phyloP scores from a whole-genome alignment of 2,888 invertebrate species.

The Chrysina gloriosa region DNA sequence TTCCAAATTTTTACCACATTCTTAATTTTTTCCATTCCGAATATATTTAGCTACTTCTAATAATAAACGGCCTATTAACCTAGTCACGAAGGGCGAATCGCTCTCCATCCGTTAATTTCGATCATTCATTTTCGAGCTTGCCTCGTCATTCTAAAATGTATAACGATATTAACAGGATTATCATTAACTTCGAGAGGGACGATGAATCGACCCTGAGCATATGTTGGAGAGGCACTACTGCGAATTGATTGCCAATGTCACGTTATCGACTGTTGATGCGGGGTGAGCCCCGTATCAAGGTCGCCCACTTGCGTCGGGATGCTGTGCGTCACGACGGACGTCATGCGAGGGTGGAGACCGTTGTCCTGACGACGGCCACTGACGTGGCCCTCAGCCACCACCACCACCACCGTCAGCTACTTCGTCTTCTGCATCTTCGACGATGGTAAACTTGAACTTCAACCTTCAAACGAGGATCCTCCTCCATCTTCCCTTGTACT shows the following conservation, averaged over 20 bases:
- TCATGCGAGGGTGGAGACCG: slow-evolving; percentile 60
- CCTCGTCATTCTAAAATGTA: too few relatives aligned
- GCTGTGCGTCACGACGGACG: slow-evolving; percentile 59
- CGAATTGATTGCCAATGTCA: slow-evolving; percentile 56
- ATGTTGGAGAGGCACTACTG: slow-evolving; percentile 1
- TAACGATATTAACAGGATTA: too few relatives aligned
- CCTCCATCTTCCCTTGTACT: neutral
- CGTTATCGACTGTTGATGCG: slow-evolving; percentile 50
- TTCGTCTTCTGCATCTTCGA: slow-evolving; percentile 24
- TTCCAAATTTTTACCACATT: too few relatives aligned
- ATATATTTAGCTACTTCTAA: too few relatives aligned
- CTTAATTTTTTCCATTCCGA: too few relatives aligned
- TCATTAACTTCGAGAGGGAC: too few relatives aligned
- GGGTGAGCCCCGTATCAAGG: slow-evolving; percentile 57
- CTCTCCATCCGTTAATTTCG: too few relatives aligned
- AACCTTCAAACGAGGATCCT: slow-evolving; percentile 24
- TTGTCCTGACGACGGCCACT: slow-evolving; percentile 56
- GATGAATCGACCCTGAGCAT: too few relatives aligned
- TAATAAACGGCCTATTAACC: too few relatives aligned
- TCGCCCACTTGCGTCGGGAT: slow-evolving; percentile 60
- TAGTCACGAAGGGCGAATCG: too few relatives aligned
- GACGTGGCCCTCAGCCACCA: slow-evolving; percentile 42
- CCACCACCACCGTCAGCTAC: neutral
- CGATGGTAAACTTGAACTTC: slow-evolving; percentile 45
- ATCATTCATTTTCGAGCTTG: too few relatives aligned